Evolutionary conservation across 2,888 invertebrate genomes (phyloP), one percentile per base, ranked within the genome.

Genomic region (Glomeris marginata): DNA sequence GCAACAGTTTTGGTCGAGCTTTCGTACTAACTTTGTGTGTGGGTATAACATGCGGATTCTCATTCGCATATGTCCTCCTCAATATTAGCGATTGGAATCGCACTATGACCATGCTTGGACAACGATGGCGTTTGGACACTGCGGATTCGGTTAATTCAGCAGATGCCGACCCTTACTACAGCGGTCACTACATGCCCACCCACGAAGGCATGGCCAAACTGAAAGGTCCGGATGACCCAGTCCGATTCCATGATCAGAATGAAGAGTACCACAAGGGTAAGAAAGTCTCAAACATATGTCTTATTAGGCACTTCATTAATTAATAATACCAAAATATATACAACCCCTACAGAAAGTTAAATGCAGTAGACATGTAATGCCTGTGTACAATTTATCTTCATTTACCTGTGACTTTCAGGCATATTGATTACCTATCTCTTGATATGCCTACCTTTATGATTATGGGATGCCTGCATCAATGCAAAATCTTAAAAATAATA

Each of bases 21-120:
- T 80, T 80, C 68, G 69, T 81, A 62, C 67, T 81, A 63, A 79
- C 81, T 53, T 72, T 84, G 61, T 73, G 77, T 61, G 73, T 77
- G 59, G 84, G 84, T 57, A 76, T 83, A 61, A 72, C 79, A 4
- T 78, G 80, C 60, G 84, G 84, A 60, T 84, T 84, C 71, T 75
- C 78, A 64, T 77, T 81, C 62, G 81, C 84, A 54, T 84, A 81
- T 66, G 72, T 82, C 58, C 69, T 80, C 58, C 73, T 79, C 64
- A 75, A 51, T 49, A 55, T 59, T 20, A 54, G 55, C 28, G 55
- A 54, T 34, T 59, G 57, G 57, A 57, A 59, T 13, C 18, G 45
- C 42, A 13, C 15, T 5, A 28, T 28, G 8, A 8, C 8, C 28
- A 3, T 5, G 28, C 28, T 28, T 5, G 28, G 28, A 28, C 4